Evolutionary conservation across 2,888 invertebrate species (phyloP).

Genomic region (Papilio gigon): DNA sequence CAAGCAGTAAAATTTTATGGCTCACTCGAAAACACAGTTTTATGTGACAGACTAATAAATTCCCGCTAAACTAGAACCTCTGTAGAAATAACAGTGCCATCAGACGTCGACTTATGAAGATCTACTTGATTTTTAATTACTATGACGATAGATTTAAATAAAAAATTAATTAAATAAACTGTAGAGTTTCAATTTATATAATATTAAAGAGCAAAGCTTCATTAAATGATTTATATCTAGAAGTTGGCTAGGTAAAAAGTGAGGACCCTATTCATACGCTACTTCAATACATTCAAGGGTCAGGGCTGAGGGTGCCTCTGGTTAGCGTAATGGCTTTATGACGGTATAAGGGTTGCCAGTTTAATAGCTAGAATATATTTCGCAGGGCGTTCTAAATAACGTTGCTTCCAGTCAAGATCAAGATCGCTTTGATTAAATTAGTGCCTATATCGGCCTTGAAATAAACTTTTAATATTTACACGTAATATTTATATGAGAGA

Average conservation of each 20-base stretch:
- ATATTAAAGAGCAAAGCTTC: not conserved
- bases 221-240: conserved; percentile 13
- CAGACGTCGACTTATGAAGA: conserved; percentile 2
- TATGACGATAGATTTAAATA: not conserved
- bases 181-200: too few relatives aligned
- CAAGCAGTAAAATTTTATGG: conserved; percentile 23
- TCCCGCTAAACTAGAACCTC: conserved; percentile 11
- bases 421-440: conserved; percentile 11
- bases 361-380: conserved; percentile 30
- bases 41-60: conserved; percentile 25
- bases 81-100: conserved; percentile 13
- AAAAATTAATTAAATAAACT: too few relatives aligned
- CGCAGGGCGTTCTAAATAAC: conserved; percentile 55
- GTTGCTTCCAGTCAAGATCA: conserved; percentile 32
- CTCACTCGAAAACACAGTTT: conserved; percentile 23
- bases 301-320: conserved; percentile 19
- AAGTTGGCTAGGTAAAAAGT: conserved; percentile 12
- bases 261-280: conserved; percentile 12
- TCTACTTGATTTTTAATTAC: conserved; percentile 4
- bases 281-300: conserved; percentile 18
- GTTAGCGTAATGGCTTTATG: conserved; percentile 29
- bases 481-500: not conserved
- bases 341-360: conserved; percentile 22
- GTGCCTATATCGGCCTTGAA: conserved; percentile 39
- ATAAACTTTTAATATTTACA: not conserved